These are phyloP conservation scores for Mormyrus proboscirostris DNA, from an alignment of 2,797 vertebrate species.

Conservation along the genomic window DNA sequence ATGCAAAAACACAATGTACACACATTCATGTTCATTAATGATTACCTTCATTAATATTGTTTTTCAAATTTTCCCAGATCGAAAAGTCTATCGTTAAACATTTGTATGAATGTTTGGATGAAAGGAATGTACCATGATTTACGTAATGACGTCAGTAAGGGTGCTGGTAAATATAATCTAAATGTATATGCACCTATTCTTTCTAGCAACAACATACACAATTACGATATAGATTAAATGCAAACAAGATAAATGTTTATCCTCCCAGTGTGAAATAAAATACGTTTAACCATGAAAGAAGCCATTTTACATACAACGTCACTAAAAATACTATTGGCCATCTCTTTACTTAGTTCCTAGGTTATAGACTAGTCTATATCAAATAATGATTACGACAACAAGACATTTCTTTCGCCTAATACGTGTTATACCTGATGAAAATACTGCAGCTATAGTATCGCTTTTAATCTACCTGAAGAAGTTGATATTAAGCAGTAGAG, in stretches of 20 bases:
- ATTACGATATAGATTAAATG: neutral
- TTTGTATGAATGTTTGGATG: neutral
- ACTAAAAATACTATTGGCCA: neutral
- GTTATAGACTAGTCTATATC: neutral
- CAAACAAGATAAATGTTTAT: neutral
- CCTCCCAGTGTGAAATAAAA: neutral
- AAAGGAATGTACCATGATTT: neutral
- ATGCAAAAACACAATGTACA: neutral
- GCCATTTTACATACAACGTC: neutral
- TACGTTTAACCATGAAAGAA: neutral
- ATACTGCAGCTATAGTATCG: neutral
- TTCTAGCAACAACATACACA: neutral
- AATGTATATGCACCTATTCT: neutral
- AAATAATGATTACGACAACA: neutral
- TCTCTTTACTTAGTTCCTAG: neutral
- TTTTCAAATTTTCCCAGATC: neutral
- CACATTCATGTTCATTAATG: neutral
- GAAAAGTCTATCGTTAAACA: neutral
- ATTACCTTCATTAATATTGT: neutral
- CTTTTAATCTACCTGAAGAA: neutral
- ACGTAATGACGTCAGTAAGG: neutral
- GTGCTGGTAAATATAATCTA: neutral
- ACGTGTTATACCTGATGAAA: neutral
- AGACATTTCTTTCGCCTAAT: neutral
- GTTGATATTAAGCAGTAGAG: neutral